These are phyloP conservation scores for Delia radicum DNA, from an alignment of 1,140 invertebrate species.

Conservation along the genomic window DNA sequence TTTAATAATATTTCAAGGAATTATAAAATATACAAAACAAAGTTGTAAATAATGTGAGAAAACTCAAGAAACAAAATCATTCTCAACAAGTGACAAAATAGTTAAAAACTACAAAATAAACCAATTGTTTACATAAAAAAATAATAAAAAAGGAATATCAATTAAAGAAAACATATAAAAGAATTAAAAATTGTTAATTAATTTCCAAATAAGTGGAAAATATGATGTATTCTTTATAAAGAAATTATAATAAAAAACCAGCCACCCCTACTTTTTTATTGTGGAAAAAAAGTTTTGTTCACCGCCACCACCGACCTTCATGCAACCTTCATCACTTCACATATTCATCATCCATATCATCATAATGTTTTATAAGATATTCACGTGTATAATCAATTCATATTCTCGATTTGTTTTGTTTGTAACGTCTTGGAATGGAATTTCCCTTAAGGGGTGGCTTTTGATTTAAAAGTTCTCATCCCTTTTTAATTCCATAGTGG, in stretches of 20 bases:
- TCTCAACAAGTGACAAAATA: background rate
- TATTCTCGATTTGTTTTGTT: conserved; percentile 27
- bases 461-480: too few relatives aligned
- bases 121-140: too few relatives aligned
- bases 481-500: background rate
- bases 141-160: background rate
- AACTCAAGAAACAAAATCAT: too few relatives aligned
- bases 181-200: background rate
- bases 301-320: conserved; percentile 43
- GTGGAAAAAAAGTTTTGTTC: background rate
- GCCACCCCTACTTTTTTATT: background rate
- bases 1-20: background rate
- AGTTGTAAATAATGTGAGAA: too few relatives aligned
- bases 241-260: too few relatives aligned
- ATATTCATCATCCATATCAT: background rate
- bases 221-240: too few relatives aligned
- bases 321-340: conserved; percentile 45
- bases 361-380: conserved; percentile 21
- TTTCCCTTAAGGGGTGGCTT: background rate
- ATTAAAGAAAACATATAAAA: background rate
- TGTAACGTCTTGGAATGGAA: conserved; percentile 28
- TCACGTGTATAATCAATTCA: conserved; percentile 33
- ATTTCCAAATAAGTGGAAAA: background rate
- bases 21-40: background rate
- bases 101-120: too few relatives aligned